Base-by-base conservation (phyloP, 2,797 vertebrate genomes). In the Tapera naevia region DNA sequence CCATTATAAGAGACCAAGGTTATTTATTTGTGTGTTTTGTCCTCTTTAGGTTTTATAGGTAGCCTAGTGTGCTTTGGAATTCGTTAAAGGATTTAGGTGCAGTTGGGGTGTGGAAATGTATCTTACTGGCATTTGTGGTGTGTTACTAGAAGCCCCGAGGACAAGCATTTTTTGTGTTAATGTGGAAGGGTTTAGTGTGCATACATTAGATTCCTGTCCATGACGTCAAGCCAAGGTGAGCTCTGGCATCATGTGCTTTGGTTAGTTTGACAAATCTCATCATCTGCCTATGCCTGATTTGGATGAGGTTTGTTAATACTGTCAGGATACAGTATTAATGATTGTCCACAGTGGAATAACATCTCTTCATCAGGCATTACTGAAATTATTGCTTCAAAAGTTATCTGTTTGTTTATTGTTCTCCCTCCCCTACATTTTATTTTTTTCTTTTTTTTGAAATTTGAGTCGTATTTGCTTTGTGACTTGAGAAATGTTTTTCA, bases 251-350 rank as follows among this genome's bases (percentile, higher is more conserved):
- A 9, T 65, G 33, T 94, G 33, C 66, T 81, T 79, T 70, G 30
- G 43, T 45, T 81, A 69, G 73, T 84, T 90, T 82, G 78, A 86
- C 46, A 92, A 33, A 85, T 85, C 43, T 30, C 66, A 45, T 82
- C 84, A 80, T 43, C 46, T 72, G 4, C 35, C 62, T 65, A 6
- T 87, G 35, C 66, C 74, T 80, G 56, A n/a, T 93, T 72, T 91
- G 91, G 51, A 18, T 91, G 39, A 74, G 16, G 54, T 88, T 90
- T 88, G 27, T 67, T 79, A 60, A 56, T 33, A 32, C 50, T 95
- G 53, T 71, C 90, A 60, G 69, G 24, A n/a, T 71, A 10, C 25
- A 9, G 10, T 62, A 61, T 83, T 86, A 83, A 50, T 86, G 54
- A 70, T 64, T 78, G 7, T 17, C 10, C 37, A 74, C 37, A 74